Evolutionary conservation across 1,140 invertebrate species (phyloP).

Genomic region (Lysiphlebus fabarum): DNA sequence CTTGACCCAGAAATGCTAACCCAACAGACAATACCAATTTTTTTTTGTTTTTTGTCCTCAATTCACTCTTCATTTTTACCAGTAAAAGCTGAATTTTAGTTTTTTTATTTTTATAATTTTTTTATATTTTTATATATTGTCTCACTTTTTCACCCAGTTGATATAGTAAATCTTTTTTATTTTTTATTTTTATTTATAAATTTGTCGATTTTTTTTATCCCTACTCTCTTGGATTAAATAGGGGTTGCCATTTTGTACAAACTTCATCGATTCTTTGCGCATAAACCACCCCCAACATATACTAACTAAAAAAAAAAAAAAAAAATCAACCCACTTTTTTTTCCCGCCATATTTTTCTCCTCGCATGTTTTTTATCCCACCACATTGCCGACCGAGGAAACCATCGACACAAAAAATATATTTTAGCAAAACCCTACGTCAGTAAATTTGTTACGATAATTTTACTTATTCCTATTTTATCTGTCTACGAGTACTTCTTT

Average conservation of each 20-base stretch:
- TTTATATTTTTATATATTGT: background rate
- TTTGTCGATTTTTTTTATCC: background rate
- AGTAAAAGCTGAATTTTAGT: constrained; percentile 24
- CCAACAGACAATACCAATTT: constrained; percentile 25
- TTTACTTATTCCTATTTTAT: background rate
- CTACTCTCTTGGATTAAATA: constrained; percentile 7
- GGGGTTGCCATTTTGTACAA: constrained; percentile 41
- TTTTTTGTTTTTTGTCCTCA: constrained; percentile 22
- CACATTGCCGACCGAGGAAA: constrained; percentile 24
- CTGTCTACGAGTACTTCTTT: constrained; percentile 17
- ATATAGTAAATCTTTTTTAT: background rate
- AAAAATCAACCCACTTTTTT: background rate
- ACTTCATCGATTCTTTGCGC: constrained; percentile 45
- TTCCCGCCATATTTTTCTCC: background rate
- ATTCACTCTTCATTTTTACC: constrained; percentile 21
- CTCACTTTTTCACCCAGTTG: constrained; percentile 25
- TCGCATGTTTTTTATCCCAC: constrained; percentile 6
- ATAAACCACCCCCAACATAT: constrained; percentile 34
- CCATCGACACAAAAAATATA: too few species aligned
- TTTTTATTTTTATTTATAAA: constrained; percentile 1
- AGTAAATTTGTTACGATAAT: background rate
- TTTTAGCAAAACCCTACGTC: too few species aligned
- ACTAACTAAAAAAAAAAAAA: too few species aligned
- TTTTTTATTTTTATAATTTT: constrained; percentile 9
- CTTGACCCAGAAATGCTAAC: constrained; percentile 28